These are phyloP conservation scores for Lucifuga dentata DNA, from an alignment of 2,113 vertebrate genomes.

Conservation along the genomic window DNA sequence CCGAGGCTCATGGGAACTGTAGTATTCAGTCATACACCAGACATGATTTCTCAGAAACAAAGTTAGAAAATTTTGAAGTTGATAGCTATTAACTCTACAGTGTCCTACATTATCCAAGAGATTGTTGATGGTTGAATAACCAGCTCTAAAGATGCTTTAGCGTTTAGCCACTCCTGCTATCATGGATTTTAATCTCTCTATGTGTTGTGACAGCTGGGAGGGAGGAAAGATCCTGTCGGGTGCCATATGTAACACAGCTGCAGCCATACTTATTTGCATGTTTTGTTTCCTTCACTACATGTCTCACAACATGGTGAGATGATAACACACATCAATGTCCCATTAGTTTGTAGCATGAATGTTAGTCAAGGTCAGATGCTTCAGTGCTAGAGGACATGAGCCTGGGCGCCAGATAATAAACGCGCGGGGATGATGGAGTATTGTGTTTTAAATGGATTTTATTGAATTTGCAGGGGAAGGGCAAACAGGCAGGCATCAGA, in stretches of 20 bases:
- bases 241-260: constrained; percentile 48
- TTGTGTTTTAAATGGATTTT: constrained; percentile 22
- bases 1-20: no score
- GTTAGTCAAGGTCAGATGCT: constrained; percentile 15
- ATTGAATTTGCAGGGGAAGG: constrained; percentile 5
- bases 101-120: no score
- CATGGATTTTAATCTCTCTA: constrained; percentile 40
- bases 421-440: background rate
- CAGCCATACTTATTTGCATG: constrained; percentile 19
- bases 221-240: constrained; percentile 46
- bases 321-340: background rate
- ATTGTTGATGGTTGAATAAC: no score
- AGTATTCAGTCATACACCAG: no score
- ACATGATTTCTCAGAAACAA: no score
- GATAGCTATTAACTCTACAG: no score
- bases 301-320: constrained; percentile 8
- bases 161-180: constrained; percentile 5
- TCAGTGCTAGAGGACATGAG: constrained; percentile 1
- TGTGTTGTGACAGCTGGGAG: constrained; percentile 69
- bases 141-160: no score
- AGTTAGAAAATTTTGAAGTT: no score
- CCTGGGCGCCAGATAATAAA: background rate
- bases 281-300: constrained; percentile 18
- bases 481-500: constrained; percentile 7
- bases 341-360: background rate